Conservation (phyloP, 2,888 invertebrate genomes). For the Tipula helvola region DNA sequence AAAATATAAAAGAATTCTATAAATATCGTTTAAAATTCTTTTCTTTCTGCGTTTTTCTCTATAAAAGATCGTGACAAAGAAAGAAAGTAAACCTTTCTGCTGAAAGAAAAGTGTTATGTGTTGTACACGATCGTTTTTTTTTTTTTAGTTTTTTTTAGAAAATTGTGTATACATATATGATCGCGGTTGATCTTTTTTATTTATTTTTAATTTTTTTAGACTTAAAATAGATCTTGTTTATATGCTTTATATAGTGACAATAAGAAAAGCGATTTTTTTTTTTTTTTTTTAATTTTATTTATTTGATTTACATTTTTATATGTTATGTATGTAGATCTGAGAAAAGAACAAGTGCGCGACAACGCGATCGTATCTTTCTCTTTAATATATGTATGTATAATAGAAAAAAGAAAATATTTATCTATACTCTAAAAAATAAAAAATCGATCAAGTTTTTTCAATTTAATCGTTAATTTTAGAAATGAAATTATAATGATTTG, state of each 20-base stretch:
- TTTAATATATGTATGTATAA: neutral
- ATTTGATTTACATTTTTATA: neutral
- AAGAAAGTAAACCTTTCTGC: neutral
- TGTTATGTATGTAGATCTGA: neutral
- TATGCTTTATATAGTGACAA: neutral
- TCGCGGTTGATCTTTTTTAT: neutral
- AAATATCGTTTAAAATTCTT: neutral
- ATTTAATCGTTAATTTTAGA: neutral
- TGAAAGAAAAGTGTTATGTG: neutral
- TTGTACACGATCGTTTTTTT: neutral
- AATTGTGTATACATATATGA: neutral
- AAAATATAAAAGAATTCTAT: neutral
- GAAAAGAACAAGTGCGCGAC: neutral
- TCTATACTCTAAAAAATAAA: neutral
- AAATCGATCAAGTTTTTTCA: neutral
- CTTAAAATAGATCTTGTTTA: neutral
- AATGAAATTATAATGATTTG: neutral
- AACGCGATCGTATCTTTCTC: neutral
- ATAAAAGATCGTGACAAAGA: neutral
- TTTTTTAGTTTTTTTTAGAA: neutral
- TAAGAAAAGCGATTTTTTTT: neutral
- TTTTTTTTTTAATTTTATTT: neutral
- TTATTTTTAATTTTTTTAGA: neutral
- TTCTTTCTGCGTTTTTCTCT: neutral
- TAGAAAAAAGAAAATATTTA: neutral